Base-by-base conservation (phyloP, 2,888 invertebrate genomes). In the Blastobasis lacticolella region DNA sequence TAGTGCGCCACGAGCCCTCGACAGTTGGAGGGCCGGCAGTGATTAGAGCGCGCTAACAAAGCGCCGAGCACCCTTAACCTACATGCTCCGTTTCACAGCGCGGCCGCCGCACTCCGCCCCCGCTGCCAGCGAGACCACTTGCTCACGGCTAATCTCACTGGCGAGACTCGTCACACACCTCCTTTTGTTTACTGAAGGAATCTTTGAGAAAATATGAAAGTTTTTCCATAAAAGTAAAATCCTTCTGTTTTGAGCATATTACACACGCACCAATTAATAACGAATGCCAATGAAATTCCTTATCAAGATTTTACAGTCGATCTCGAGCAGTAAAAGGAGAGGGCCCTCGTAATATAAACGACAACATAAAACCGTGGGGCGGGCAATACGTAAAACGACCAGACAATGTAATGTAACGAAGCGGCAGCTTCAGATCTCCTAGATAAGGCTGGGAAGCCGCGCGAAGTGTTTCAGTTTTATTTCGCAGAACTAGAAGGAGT, bases 11-110 rank as follows among this genome's bases (percentile, higher is more conserved):
- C 72, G 80, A 77, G 75, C 80, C 66, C 84, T 84, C 78, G 78
- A 78, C 9, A 42, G 78, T 64, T 71, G 78, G 74, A 86, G 86
- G 71, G 71, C 77, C 75, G 81, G 75, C 79, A 82, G 85, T 88
- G 87, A 88, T 88, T 87, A 88, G 84, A 81, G 86, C 84, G 76
- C 81, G 81, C 87, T 88, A 87, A 87, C 87, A 87, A 88, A 88
- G 86, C 78, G 77, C 72, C 53, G 57, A 87, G 87, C 66, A 73
- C 81, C 59, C 87, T 88, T 86, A 86, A 88, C 87, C 87, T 82
- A 88, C 77, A 88, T 87, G 83, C 85, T 85, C 81, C 81, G 86
- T 82, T 84, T 82, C 86, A 79, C 80, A 78, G 76, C 77, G 68
- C 71, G 69, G 68, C 71, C 70, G 68, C 74, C 72, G 76, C 82